These are phyloP conservation scores for Tetanocera ferruginea DNA, from an alignment of 2,888 invertebrate species.

Conservation along the genomic window DNA sequence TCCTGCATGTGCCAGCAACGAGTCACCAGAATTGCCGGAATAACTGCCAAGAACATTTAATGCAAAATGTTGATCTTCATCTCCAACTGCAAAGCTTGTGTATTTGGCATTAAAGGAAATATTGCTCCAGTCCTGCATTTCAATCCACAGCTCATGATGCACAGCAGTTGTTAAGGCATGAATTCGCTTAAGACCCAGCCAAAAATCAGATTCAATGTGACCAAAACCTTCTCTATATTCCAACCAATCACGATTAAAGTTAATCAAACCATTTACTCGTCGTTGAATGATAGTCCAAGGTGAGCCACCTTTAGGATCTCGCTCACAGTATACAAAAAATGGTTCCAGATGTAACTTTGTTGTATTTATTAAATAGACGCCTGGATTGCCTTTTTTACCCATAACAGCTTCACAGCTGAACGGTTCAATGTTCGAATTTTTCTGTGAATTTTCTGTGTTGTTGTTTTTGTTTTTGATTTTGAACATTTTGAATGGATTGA, in stretches of 20 bases:
- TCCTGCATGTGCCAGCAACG: conserved; percentile 37
- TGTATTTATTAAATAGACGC: not conserved
- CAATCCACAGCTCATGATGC: conserved; percentile 26
- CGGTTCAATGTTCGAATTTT: too few species aligned
- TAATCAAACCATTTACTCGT: conserved; percentile 35
- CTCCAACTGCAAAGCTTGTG: conserved; percentile 31
- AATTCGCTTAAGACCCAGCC: conserved; percentile 35
- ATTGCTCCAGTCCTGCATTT: conserved; percentile 33
- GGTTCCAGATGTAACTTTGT: not conserved
- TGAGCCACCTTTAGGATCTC: not conserved
- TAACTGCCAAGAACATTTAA: conserved; percentile 33
- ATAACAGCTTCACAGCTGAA: too few species aligned
- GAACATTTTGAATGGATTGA: too few species aligned
- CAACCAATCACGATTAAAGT: conserved; percentile 34
- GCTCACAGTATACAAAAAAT: not conserved
- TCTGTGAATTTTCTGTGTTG: too few species aligned
- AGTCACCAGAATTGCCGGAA: conserved; percentile 36
- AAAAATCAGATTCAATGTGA: conserved; percentile 28
- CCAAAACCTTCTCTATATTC: conserved; percentile 37
- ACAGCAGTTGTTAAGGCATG: conserved; percentile 25
- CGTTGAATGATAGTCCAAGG: conserved; percentile 31
- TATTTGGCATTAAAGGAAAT: conserved; percentile 23
- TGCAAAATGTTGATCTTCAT: conserved; percentile 25
- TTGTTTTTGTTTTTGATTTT: too few species aligned
- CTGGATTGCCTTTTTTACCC: too few species aligned